Conservation (phyloP, 2,888 invertebrate species). For the Drosophila kambysellisi region DNA sequence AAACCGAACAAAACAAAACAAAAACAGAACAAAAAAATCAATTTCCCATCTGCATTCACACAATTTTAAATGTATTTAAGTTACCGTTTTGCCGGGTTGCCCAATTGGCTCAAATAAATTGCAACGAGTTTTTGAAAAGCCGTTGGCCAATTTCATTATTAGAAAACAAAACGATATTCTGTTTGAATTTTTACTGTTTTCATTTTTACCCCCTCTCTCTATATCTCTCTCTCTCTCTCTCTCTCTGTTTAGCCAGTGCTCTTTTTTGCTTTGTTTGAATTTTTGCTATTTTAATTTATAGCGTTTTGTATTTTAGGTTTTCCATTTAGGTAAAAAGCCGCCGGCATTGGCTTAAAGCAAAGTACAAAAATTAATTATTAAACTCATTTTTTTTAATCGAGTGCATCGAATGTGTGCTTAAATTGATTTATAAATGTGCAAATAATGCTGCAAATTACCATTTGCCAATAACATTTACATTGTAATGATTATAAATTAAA, state of each 20-base stretch:
- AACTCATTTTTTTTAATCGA: slow-evolving; percentile 41
- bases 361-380: slow-evolving; percentile 74
- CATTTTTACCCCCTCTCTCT: not conserved
- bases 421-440: slow-evolving; percentile 70
- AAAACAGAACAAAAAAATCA: slow-evolving; percentile 25
- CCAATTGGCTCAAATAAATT: slow-evolving; percentile 68
- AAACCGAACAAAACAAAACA: slow-evolving; percentile 11
- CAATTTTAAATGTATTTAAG: slow-evolving; percentile 51
- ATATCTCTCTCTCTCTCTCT: not conserved
- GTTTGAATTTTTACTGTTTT: slow-evolving; percentile 22
- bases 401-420: slow-evolving; percentile 46
- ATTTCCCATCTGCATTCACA: slow-evolving; percentile 52
- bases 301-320: slow-evolving; percentile 19
- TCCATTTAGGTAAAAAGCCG: slow-evolving; percentile 41
- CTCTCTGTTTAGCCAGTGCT: not conserved
- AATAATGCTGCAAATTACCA: slow-evolving; percentile 42
- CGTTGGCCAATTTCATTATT: slow-evolving; percentile 67
- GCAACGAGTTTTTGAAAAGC: slow-evolving; percentile 37
- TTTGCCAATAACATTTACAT: slow-evolving; percentile 23
- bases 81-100: slow-evolving; percentile 39
- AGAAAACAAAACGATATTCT: slow-evolving; percentile 56
- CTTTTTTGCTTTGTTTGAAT: slow-evolving; percentile 20
- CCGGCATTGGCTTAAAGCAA: slow-evolving; percentile 61
- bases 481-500: slow-evolving; percentile 29
- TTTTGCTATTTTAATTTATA: slow-evolving; percentile 45